Evolutionary conservation across 1,140 invertebrate species (phyloP), one percentile per base, ranked within the genome.

Genomic region (Vanessa atalanta): DNA sequence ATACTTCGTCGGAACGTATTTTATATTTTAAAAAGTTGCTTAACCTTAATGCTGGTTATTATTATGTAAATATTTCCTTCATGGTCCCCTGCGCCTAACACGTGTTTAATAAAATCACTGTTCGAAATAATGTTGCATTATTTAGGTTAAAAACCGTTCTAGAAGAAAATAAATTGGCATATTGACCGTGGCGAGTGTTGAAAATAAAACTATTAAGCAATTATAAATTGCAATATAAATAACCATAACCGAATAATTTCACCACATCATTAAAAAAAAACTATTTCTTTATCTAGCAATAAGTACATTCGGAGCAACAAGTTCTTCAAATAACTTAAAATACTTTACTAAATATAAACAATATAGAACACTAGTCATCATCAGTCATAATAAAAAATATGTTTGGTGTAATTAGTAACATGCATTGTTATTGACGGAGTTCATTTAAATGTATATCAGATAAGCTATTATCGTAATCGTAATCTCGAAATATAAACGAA

Each of bases 61-160:
- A 23, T 68, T 68, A 68, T 68, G 53, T 68, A 68, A 68, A 31
- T 57, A 55, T 57, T 57, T 57, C 51, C 43, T 68, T 68, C 53
- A 68, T 55, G 66, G 66, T 68, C 55, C 66, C 48, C 31, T 68
- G 66, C 66, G 65, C 51, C 16, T 26, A 57, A 16, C 53, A 68
- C 51, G 53, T 53, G 47, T 47, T 57, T 16, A 53, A n/a, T 53
- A 50, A 65, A 70, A 51, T 50, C 31, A n/a, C 15, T 70, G 60
- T 65, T 43, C 48, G 70, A 51, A 67, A 57, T 57, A 50, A 37
- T 8, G 37, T 72, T 72, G 48, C 70, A 66, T 65, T 55, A 72
- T 72, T 72, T 53, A 72, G 70, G 70, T 72, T 72, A 72, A 60
- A 66, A 48, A 69, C 26, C 66, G 66, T 69, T 69, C 31, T 57